Conservation (phyloP, 2,888 invertebrate genomes). For the Parascotia fuliginaria region DNA sequence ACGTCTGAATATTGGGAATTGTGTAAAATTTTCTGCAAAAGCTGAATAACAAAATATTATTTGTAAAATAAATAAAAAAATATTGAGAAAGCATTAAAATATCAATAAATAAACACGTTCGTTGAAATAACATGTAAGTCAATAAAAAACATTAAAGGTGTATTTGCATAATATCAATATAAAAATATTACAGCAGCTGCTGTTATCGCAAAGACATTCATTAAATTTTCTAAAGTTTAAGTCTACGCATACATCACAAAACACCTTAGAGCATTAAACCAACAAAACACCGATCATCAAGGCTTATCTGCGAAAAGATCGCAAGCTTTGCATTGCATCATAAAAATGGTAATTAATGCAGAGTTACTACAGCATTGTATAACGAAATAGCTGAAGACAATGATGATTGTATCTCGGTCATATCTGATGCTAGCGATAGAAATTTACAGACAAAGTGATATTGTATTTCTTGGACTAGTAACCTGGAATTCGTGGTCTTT, state of each 20-base stretch:
- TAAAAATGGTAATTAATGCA: slow-evolving; percentile 22
- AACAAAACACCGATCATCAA: background rate
- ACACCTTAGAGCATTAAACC: no score
- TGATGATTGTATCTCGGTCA: slow-evolving; percentile 22
- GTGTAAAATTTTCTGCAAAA: no score
- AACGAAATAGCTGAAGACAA: slow-evolving; percentile 32
- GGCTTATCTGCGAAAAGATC: slow-evolving; percentile 8
- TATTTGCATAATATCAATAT: no score
- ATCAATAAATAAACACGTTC: no score
- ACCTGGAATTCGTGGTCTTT: slow-evolving; percentile 11
- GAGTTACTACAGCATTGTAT: slow-evolving; percentile 12
- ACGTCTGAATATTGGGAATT: slow-evolving; percentile 1
- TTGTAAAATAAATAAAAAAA: no score
- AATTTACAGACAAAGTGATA: slow-evolving; percentile 30
- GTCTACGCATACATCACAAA: background rate
- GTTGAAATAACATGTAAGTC: no score
- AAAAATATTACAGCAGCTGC: no score
- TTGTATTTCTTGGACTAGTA: slow-evolving; percentile 21
- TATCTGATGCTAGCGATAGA: slow-evolving; percentile 32
- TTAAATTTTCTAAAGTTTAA: background rate
- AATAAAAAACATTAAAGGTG: no score
- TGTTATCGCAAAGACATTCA: background rate
- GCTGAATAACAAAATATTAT: no score
- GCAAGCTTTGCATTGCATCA: slow-evolving; percentile 7
- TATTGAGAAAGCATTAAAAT: no score